Conservation (phyloP, 2,888 invertebrate species). For the Cryptocheilus praepositus region DNA sequence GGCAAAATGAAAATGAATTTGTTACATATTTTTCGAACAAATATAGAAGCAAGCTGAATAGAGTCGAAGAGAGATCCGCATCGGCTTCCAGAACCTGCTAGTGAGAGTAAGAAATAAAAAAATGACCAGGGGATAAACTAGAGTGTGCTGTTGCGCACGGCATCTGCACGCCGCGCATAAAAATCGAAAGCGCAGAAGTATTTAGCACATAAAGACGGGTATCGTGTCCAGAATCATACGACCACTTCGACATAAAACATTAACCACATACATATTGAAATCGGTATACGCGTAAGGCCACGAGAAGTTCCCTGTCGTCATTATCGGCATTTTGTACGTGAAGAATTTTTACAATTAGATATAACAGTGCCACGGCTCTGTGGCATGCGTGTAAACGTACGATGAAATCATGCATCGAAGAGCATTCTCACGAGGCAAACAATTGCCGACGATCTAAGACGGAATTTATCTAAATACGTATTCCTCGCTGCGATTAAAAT, state of each 20-base stretch:
- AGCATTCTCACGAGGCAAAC: too few relatives aligned
- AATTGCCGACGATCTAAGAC: too few relatives aligned
- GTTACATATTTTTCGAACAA: constrained; percentile 49
- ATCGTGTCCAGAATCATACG: constrained; percentile 53
- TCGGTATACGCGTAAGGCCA: too few relatives aligned
- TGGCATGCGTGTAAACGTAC: too few relatives aligned
- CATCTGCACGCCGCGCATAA: constrained; percentile 23
- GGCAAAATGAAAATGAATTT: constrained; percentile 43
- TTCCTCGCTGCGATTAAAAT: too few relatives aligned
- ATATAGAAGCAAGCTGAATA: constrained; percentile 67
- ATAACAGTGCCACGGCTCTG: too few relatives aligned
- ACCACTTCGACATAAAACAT: constrained; percentile 4
- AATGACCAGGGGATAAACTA: neutral
- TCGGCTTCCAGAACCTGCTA: constrained; percentile 72
- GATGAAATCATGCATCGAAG: too few relatives aligned
- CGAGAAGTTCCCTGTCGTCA: too few relatives aligned
- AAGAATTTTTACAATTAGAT: too few relatives aligned
- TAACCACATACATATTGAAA: too few relatives aligned
- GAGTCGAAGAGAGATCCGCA: constrained; percentile 61
- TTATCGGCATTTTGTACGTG: too few relatives aligned
- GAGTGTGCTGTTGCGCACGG: constrained; percentile 9
- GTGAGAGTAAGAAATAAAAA: constrained; percentile 42
- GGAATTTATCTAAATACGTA: too few relatives aligned
- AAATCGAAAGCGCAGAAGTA: constrained; percentile 27
- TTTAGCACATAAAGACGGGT: constrained; percentile 38